These are phyloP conservation scores for Chromis chromis DNA, from an alignment of 2,797 vertebrate species.

Conservation along the genomic window DNA sequence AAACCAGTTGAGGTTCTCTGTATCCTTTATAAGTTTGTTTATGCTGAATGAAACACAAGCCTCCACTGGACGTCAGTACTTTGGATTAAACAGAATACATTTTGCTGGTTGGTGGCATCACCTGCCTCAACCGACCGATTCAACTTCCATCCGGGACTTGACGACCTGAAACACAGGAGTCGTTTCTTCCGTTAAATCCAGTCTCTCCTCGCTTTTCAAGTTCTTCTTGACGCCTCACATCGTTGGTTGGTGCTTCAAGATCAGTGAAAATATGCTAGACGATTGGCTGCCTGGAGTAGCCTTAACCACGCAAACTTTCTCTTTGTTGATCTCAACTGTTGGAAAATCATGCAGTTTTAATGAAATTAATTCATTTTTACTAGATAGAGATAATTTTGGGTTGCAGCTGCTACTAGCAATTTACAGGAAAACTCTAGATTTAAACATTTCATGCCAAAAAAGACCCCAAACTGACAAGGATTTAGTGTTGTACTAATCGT, in stretches of 20 bases:
- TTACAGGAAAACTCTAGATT: neutral
- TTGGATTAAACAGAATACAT: neutral
- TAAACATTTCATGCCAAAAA: slow-evolving; percentile 49
- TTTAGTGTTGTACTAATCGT: neutral
- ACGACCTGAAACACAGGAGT: neutral
- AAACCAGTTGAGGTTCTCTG: slow-evolving; percentile 8
- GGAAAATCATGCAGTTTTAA: slow-evolving; percentile 1
- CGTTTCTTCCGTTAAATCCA: neutral
- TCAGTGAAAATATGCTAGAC: slow-evolving; percentile 22
- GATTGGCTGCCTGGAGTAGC: slow-evolving; percentile 22
- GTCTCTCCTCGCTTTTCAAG: neutral
- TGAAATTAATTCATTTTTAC: neutral
- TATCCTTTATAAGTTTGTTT: slow-evolving; percentile 12
- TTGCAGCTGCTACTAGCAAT: neutral
- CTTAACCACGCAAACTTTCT: neutral
- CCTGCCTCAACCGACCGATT: neutral
- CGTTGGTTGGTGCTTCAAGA: slow-evolving; percentile 32
- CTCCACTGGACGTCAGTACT: neutral
- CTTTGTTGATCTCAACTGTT: slow-evolving; percentile 1
- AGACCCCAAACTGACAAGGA: neutral
- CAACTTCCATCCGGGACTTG: neutral
- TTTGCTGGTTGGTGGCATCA: neutral
- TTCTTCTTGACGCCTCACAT: slow-evolving; percentile 2
- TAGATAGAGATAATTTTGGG: neutral
- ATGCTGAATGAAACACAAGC: neutral